A percentile compares a stretch with the other conserved stretches of the same genome.
These are phyloP conservation scores for Xerus rutilus DNA, from an alignment of 2,797 vertebrate species.

Conservation along the genomic window DNA sequence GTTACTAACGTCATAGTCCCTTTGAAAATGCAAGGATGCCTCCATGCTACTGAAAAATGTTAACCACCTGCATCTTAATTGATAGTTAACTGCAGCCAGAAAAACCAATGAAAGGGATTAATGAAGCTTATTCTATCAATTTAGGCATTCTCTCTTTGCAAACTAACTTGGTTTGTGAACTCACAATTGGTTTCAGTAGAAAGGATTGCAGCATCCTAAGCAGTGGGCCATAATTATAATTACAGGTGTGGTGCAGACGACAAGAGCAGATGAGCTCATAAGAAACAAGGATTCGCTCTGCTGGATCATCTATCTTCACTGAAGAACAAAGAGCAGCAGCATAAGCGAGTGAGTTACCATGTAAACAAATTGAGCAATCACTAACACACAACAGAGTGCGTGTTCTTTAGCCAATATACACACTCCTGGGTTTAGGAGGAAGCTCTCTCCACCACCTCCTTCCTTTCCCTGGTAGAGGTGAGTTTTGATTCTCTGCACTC, in stretches of 20 bases:
- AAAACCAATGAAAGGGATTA: constrained; percentile 15
- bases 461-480: neutral
- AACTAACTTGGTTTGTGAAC: constrained; percentile 42
- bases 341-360: constrained; percentile 48
- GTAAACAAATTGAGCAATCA: constrained; percentile 75
- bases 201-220: constrained; percentile 74
- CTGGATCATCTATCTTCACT: constrained; percentile 13
- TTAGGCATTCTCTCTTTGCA: constrained; percentile 39
- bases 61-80: constrained; percentile 45
- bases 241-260: constrained; percentile 75
- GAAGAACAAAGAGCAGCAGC: constrained; percentile 70
- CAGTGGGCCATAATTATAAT: constrained; percentile 72
- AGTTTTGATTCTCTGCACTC: constrained; percentile 40
- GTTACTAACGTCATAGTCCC: constrained; percentile 15
- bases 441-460: neutral
- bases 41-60: neutral
- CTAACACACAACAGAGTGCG: neutral
- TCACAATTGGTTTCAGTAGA: constrained; percentile 74
- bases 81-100: constrained; percentile 31
- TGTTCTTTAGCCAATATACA: constrained; percentile 25
- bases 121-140: constrained; percentile 46
- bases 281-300: constrained; percentile 62
- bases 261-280: constrained; percentile 78
- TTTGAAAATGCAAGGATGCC: constrained; percentile 50
- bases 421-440: neutral